Evolutionary conservation across 1,140 invertebrate genomes (phyloP).

Genomic region (Drosophila kohkoa): DNA sequence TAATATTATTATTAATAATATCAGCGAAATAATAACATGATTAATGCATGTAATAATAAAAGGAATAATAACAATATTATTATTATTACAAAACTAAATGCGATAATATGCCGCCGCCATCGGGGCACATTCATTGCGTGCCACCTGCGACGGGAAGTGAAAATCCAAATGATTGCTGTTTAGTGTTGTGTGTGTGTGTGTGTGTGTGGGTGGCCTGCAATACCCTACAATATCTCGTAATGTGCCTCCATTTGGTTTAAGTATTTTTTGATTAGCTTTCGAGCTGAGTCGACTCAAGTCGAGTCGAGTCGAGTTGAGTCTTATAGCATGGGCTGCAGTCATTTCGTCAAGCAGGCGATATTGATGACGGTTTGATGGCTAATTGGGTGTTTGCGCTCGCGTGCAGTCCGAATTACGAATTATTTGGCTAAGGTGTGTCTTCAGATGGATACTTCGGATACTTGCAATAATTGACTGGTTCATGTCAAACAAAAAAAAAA

Average conservation of each 20-base stretch:
- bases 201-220: neutral
- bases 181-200: neutral
- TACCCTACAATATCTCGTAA: slow-evolving; percentile 27
- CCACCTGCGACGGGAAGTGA: slow-evolving; percentile 36
- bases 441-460: slow-evolving; percentile 7
- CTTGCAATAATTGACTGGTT: slow-evolving; percentile 8
- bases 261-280: slow-evolving; percentile 74
- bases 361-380: slow-evolving; percentile 31
- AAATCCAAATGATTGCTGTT: slow-evolving; percentile 33
- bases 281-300: neutral
- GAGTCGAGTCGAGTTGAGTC: neutral
- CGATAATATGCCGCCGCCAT: neutral
- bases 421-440: slow-evolving; percentile 18
- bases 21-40: slow-evolving; percentile 6
- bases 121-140: slow-evolving; percentile 26
- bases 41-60: slow-evolving; percentile 14
- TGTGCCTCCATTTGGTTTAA: slow-evolving; percentile 59
- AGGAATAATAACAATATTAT: slow-evolving; percentile 11
- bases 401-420: slow-evolving; percentile 20
- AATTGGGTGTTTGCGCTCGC: slow-evolving; percentile 33
- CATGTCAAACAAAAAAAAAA: neutral
- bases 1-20: neutral
- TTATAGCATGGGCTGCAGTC: slow-evolving; percentile 24
- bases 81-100: neutral
- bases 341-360: slow-evolving; percentile 35